Evolutionary conservation across 2,888 invertebrate species (phyloP).

Genomic region (Lasioglossum malachurum): DNA sequence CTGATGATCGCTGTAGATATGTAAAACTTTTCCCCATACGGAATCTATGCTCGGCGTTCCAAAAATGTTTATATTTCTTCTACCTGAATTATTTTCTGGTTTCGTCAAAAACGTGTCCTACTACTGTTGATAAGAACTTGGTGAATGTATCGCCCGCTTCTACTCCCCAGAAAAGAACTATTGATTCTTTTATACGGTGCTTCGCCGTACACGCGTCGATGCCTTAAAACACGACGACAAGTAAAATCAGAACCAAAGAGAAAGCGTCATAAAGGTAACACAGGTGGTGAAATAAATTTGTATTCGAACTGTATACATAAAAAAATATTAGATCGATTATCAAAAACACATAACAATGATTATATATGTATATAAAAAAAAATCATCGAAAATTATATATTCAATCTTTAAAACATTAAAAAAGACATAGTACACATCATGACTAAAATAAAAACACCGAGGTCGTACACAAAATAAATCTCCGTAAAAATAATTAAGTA

Average conservation of each 20-base stretch:
- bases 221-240: not conserved
- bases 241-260: not conserved
- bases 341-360: slow-evolving; percentile 21
- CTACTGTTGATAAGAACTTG: not conserved
- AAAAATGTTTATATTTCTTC: not conserved
- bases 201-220: not conserved
- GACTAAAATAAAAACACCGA: not conserved
- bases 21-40: not conserved
- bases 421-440: not conserved
- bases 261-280: slow-evolving; percentile 21
- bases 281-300: slow-evolving; percentile 36
- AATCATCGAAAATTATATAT: slow-evolving; percentile 10
- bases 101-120: not conserved
- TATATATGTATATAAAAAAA: slow-evolving; percentile 14
- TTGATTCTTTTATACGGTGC: not conserved
- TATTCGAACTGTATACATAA: slow-evolving; percentile 35
- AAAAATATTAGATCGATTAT: slow-evolving; percentile 20
- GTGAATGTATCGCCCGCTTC: not conserved
- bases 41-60: not conserved
- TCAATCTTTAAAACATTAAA: not conserved
- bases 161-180: not conserved
- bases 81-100: not conserved
- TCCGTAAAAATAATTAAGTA: slow-evolving; percentile 17
- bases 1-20: not conserved
- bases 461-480: slow-evolving; percentile 36